Evolutionary conservation across 2,797 vertebrate species (phyloP).

Genomic region (Enteromius mattozi): DNA sequence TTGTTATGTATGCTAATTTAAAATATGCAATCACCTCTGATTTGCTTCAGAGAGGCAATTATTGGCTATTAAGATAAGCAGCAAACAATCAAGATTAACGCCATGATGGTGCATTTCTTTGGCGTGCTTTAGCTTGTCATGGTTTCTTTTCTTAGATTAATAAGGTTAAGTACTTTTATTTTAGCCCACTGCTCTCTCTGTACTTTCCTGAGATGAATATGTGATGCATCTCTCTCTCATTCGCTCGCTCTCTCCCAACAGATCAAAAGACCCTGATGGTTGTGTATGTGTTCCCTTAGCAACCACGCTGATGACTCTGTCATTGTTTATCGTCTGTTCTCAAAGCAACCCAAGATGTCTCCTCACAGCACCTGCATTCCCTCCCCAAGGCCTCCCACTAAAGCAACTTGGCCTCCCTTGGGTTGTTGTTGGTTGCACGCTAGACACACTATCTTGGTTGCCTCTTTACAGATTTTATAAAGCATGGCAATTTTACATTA

Average conservation of each 20-base stretch:
- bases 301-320: constrained; percentile 27
- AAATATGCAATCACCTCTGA: constrained; percentile 45
- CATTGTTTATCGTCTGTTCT: constrained; percentile 53
- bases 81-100: constrained; percentile 14
- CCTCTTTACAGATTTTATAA: background rate
- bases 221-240: constrained; percentile 11
- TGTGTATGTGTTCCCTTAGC: constrained; percentile 56
- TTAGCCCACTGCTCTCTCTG: background rate
- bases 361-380: constrained; percentile 42
- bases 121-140: background rate
- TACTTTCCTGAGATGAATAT: constrained; percentile 28
- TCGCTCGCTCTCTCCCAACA: constrained; percentile 27
- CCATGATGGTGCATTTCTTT: background rate
- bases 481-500: background rate
- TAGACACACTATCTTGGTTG: background rate
- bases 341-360: constrained; percentile 42
- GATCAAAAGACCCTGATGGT: constrained; percentile 50
- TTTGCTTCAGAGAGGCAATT: constrained; percentile 39
- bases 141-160: constrained; percentile 3
- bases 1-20: constrained; percentile 12
- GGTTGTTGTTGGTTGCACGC: background rate
- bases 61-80: constrained; percentile 23
- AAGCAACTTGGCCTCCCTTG: background rate
- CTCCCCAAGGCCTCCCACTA: constrained; percentile 21
- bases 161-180: constrained; percentile 7